Evolutionary conservation across 2,888 invertebrate species (phyloP).

Genomic region (Diplolepis rosae): DNA sequence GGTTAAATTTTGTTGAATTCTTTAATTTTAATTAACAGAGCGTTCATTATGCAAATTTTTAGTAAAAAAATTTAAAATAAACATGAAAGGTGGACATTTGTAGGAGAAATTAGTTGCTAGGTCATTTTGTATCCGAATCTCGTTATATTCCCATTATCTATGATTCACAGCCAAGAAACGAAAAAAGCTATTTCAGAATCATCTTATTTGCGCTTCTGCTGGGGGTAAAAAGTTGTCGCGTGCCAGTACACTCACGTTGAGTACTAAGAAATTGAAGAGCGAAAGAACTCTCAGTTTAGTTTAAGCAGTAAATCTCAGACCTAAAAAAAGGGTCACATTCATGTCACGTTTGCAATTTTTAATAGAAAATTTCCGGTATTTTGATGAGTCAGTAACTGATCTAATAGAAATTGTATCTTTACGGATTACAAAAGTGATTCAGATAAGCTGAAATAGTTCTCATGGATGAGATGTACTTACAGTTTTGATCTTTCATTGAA

Average conservation of each 20-base stretch:
- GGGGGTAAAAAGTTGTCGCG: constrained; percentile 16
- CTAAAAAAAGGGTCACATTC: background rate
- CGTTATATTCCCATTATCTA: background rate
- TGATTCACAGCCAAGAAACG: background rate
- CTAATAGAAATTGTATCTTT: constrained; percentile 19
- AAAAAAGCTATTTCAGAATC: background rate
- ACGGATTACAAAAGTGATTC: constrained; percentile 26
- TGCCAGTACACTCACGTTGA: background rate
- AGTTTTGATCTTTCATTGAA: too few relatives aligned
- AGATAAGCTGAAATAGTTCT: constrained; percentile 11
- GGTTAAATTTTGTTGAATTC: too few relatives aligned
- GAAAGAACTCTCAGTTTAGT: constrained; percentile 4
- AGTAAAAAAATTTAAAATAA: too few relatives aligned
- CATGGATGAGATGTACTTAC: too few relatives aligned
- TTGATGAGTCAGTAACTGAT: constrained; percentile 8
- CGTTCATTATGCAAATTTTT: too few relatives aligned
- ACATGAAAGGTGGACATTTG: too few relatives aligned
- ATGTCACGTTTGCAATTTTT: constrained; percentile 14
- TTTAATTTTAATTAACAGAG: too few relatives aligned
- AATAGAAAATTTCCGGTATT: constrained; percentile 28
- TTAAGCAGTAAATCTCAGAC: constrained; percentile 16
- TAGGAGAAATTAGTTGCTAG: background rate
- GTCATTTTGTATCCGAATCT: background rate
- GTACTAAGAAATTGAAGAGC: constrained; percentile 11
- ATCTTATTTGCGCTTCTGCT: background rate